phyloP scores from a whole-genome alignment of 2,888 invertebrate species.

The Tineola bisselliella region DNA sequence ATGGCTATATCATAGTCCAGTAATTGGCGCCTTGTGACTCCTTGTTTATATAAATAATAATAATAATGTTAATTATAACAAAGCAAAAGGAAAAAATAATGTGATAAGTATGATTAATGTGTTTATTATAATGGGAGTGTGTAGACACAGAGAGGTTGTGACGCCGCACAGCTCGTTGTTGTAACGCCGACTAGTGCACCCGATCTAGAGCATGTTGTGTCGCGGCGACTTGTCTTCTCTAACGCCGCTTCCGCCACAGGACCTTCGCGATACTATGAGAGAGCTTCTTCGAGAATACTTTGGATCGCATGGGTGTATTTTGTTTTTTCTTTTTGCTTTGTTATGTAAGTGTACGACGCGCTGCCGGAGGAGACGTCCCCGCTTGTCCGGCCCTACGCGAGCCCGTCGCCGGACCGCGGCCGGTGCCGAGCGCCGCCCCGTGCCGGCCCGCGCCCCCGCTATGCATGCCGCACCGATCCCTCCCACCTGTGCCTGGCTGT shows the following conservation, averaged over 20 bases:
- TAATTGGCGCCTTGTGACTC: not conserved
- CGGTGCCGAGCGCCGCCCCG: conserved; percentile 3
- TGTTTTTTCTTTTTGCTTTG: conserved; percentile 65
- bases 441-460: conserved; percentile 34
- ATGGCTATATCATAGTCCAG: not conserved
- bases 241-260: not conserved
- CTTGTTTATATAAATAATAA: not conserved
- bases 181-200: conserved; percentile 62
- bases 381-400: conserved; percentile 19
- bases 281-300: conserved; percentile 3
- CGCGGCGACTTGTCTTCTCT: not conserved
- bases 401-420: conserved; percentile 17
- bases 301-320: conserved; percentile 58
- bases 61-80: conserved; percentile 35
- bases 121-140: not conserved
- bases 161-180: conserved; percentile 60
- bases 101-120: conserved; percentile 21
- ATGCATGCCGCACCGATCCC: conserved; percentile 25
- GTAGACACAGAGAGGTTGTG: conserved; percentile 31
- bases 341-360: conserved; percentile 54
- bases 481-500: conserved; percentile 52
- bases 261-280: not conserved
- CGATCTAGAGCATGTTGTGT: conserved; percentile 41
- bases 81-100: conserved; percentile 62
- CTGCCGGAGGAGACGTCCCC: conserved; percentile 33